These are phyloP conservation scores for Pseudanteris insignis DNA, from an alignment of 2,888 invertebrate species.

Conservation along the genomic window DNA sequence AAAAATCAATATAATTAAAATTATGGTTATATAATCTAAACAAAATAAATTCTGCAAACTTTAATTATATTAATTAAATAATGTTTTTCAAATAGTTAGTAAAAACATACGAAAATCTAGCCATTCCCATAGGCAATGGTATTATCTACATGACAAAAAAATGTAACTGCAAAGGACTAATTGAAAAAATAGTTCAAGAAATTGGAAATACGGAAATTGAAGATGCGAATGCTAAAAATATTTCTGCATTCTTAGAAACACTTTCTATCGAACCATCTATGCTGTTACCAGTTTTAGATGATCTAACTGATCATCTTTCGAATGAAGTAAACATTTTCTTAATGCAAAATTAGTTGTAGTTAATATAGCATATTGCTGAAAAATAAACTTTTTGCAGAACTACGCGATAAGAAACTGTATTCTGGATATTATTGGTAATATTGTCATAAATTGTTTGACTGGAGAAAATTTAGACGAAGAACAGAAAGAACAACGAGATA, in stretches of 20 bases:
- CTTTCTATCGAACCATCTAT: conserved; percentile 53
- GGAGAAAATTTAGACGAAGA: conserved; percentile 78
- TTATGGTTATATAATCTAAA: no score
- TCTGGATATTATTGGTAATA: conserved; percentile 83
- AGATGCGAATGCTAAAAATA: conserved; percentile 66
- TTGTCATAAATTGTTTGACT: conserved; percentile 77
- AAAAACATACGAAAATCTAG: conserved; percentile 79
- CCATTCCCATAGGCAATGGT: conserved; percentile 75
- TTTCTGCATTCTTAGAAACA: conserved; percentile 57
- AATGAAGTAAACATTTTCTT: no score
- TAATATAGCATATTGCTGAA: no score
- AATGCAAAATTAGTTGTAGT: no score
- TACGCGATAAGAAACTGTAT: conserved; percentile 80
- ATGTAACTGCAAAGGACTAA: conserved; percentile 75
- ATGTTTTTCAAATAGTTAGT: conserved; percentile 74
- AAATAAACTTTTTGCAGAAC: conserved; percentile 66
- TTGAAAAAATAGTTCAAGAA: conserved; percentile 79
- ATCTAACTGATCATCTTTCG: conserved; percentile 55
- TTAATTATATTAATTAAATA: no score
- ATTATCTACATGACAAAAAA: conserved; percentile 76
- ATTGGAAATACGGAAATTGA: conserved; percentile 76
- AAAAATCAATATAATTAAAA: no score
- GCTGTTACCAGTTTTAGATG: conserved; percentile 56
- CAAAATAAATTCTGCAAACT: no score
- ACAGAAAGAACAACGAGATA: conserved; percentile 76